Percentiles rank a stretch among this genome's conserved stretches.
phyloP scores from a whole-genome alignment of 1,140 invertebrate genomes.

The Drosophila paulistorum region DNA sequence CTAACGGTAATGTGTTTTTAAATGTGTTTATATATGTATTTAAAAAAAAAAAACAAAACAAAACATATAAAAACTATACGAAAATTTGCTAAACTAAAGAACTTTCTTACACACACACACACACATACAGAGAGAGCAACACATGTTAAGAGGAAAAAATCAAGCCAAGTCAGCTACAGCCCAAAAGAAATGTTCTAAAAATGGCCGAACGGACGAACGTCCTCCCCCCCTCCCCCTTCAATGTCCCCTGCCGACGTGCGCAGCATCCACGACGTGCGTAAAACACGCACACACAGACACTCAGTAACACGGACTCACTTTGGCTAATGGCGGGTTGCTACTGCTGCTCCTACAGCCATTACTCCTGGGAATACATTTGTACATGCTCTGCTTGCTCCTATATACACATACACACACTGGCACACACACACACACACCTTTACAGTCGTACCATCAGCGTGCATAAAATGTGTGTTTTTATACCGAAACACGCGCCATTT shows the following conservation, averaged over 20 bases:
- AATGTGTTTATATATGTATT: slow-evolving; percentile 43
- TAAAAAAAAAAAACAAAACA: slow-evolving; percentile 25
- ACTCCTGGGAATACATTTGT: slow-evolving; percentile 60
- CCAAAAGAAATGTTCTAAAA: slow-evolving; percentile 44
- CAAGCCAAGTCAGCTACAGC: slow-evolving; percentile 43
- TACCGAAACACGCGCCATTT: slow-evolving; percentile 65
- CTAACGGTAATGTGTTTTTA: slow-evolving; percentile 44
- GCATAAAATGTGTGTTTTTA: slow-evolving; percentile 36
- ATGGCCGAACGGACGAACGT: slow-evolving; percentile 9
- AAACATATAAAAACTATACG: slow-evolving; percentile 30
- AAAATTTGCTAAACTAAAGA: slow-evolving; percentile 29
- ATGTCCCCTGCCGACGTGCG: slow-evolving; percentile 33
- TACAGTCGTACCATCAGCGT: background rate
- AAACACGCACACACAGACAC: slow-evolving; percentile 43
- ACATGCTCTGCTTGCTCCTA: slow-evolving; percentile 32
- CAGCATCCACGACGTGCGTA: slow-evolving; percentile 60
- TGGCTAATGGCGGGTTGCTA: slow-evolving; percentile 56
- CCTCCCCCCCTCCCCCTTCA: slow-evolving; percentile 3
- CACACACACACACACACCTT: background rate
- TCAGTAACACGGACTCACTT: slow-evolving; percentile 38
- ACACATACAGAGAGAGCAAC: slow-evolving; percentile 15
- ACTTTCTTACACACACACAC: slow-evolving; percentile 6
- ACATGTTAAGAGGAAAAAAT: slow-evolving; percentile 38
- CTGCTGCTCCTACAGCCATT: slow-evolving; percentile 27
- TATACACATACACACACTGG: background rate